Percentiles rank a stretch among this genome's conserved stretches.
phyloP scores from a whole-genome alignment of 2,113 vertebrate species.

The Nycticryphes semicollaris region DNA sequence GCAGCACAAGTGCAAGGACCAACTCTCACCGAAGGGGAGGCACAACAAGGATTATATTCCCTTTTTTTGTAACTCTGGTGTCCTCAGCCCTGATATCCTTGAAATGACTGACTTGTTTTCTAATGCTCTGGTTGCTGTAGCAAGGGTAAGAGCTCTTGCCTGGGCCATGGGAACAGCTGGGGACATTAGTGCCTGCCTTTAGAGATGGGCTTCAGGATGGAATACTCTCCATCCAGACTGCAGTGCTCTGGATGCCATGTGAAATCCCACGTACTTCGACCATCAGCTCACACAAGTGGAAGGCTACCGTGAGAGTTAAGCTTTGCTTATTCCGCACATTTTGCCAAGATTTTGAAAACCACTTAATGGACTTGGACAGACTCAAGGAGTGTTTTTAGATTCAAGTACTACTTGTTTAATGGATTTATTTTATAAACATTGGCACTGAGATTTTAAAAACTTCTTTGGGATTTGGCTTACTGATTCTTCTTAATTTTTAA shows the following conservation, averaged over 20 bases:
- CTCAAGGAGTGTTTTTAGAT: conserved; percentile 17
- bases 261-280: background rate
- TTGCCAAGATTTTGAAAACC: conserved; percentile 48
- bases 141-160: background rate
- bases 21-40: background rate
- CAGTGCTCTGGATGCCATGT: background rate
- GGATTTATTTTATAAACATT: conserved; percentile 45
- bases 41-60: background rate
- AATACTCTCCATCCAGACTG: background rate
- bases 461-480: conserved; percentile 2
- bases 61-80: background rate
- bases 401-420: conserved; percentile 42
- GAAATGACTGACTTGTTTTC: background rate
- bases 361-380: conserved; percentile 39
- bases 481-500: conserved; percentile 39
- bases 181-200: background rate
- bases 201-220: background rate
- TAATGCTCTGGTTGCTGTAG: background rate
- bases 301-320: background rate
- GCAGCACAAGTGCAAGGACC: background rate
- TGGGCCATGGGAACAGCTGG: background rate
- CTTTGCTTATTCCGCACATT: conserved; percentile 4
- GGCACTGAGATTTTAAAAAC: background rate
- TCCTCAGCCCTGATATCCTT: background rate
- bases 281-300: background rate